Evolutionary conservation across 2,113 vertebrate species (phyloP).

Genomic region (Paradoxurus hermaphroditus): DNA sequence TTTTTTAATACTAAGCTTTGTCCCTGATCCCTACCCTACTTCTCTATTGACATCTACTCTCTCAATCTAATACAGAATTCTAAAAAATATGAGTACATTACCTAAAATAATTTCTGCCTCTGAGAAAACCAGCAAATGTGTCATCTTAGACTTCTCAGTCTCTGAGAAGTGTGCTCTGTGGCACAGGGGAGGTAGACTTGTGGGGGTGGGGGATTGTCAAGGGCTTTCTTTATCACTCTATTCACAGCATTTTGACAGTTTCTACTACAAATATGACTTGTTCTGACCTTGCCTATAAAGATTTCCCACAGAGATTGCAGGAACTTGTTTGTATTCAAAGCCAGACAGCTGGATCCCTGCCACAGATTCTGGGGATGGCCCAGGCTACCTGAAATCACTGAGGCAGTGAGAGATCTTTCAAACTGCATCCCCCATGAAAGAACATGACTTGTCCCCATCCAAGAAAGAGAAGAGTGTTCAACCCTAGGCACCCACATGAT

Average conservation of each 20-base stretch:
- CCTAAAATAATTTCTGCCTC: neutral
- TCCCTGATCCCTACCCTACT: neutral
- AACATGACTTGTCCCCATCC: neutral
- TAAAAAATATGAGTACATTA: neutral
- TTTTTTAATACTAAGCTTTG: neutral
- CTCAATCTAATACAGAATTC: neutral
- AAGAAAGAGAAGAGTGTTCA: neutral
- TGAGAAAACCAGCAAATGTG: neutral
- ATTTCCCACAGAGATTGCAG: neutral
- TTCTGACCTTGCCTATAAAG: neutral
- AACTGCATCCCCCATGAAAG: neutral
- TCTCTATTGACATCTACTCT: neutral
- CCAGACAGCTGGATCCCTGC: neutral
- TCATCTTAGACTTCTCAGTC: neutral
- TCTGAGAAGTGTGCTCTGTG: neutral
- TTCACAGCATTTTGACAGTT: neutral
- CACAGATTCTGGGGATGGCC: neutral
- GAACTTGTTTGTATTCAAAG: neutral
- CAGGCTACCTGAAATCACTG: neutral
- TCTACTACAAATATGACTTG: neutral
- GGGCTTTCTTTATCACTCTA: neutral
- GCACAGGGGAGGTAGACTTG: neutral
- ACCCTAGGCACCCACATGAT: neutral
- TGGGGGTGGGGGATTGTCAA: neutral
- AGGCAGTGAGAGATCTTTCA: neutral